Evolutionary conservation across 2,797 vertebrate genomes (phyloP).

Genomic region (Argyrosomus regius): DNA sequence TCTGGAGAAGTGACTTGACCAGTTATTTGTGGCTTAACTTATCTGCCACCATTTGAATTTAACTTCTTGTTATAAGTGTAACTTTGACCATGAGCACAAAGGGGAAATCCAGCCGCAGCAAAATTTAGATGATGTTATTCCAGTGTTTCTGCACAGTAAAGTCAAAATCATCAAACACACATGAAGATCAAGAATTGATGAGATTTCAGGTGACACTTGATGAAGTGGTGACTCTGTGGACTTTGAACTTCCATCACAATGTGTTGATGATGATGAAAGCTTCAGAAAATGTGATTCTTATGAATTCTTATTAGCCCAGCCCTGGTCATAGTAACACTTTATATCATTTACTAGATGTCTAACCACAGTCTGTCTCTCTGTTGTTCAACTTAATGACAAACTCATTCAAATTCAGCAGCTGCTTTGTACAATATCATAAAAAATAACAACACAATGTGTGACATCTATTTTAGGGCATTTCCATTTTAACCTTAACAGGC

Average conservation of each 20-base stretch:
- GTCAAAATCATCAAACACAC: conserved; percentile 5
- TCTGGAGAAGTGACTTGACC: background rate
- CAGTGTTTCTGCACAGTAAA: background rate
- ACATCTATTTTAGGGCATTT: background rate
- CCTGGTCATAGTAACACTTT: background rate
- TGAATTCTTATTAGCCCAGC: background rate
- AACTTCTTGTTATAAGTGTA: background rate
- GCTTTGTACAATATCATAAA: background rate
- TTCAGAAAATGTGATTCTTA: background rate
- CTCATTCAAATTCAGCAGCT: conserved; percentile 3
- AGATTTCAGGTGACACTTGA: background rate
- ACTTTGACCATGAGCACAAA: background rate
- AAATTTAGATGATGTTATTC: background rate
- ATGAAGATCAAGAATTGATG: background rate
- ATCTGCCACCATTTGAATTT: background rate
- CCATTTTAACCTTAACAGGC: conserved; percentile 1
- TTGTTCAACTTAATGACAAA: background rate
- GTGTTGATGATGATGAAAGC: background rate
- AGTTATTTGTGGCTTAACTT: background rate
- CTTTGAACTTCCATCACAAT: background rate
- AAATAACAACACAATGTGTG: background rate
- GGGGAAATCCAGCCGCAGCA: background rate
- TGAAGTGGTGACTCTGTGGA: background rate
- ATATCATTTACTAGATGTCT: background rate
- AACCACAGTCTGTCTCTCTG: background rate